phyloP scores from a whole-genome alignment of 2,888 invertebrate genomes.

The Microctonus hyperodae region DNA sequence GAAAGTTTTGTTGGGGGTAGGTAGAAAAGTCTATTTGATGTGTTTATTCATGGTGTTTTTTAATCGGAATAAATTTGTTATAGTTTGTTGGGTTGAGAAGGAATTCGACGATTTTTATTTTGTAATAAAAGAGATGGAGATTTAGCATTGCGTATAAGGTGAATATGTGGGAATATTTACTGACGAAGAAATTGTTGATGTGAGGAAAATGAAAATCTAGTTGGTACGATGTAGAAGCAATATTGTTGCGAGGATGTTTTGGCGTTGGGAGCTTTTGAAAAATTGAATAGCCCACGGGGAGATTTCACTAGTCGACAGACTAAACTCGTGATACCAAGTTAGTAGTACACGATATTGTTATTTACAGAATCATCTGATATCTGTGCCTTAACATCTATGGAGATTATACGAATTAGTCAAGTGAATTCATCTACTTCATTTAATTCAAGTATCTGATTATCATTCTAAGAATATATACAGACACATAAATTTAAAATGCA shows the following conservation, averaged over 20 bases:
- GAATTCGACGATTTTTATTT: too few relatives aligned
- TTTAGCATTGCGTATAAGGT: neutral
- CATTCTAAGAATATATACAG: neutral
- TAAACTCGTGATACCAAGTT: too few relatives aligned
- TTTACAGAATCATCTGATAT: too few relatives aligned
- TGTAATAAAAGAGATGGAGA: neutral
- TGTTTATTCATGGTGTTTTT: too few relatives aligned
- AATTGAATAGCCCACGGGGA: constrained; percentile 36
- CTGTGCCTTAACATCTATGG: too few relatives aligned
- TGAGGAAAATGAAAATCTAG: constrained; percentile 14
- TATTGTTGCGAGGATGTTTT: constrained; percentile 34
- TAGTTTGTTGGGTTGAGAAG: too few relatives aligned
- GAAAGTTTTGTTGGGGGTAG: neutral
- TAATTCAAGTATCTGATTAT: neutral
- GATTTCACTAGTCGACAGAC: constrained; percentile 10
- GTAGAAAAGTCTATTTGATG: neutral
- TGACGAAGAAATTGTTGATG: neutral
- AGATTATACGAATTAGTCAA: neutral
- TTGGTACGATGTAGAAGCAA: constrained; percentile 19
- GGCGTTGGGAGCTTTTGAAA: constrained; percentile 33
- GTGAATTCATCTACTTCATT: neutral
- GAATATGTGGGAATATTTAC: neutral
- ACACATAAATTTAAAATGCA: neutral
- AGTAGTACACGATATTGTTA: too few relatives aligned
- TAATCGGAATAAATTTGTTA: too few relatives aligned